These are phyloP conservation scores for Elachura formosa DNA, from an alignment of 2,113 vertebrate genomes.

Conservation along the genomic window DNA sequence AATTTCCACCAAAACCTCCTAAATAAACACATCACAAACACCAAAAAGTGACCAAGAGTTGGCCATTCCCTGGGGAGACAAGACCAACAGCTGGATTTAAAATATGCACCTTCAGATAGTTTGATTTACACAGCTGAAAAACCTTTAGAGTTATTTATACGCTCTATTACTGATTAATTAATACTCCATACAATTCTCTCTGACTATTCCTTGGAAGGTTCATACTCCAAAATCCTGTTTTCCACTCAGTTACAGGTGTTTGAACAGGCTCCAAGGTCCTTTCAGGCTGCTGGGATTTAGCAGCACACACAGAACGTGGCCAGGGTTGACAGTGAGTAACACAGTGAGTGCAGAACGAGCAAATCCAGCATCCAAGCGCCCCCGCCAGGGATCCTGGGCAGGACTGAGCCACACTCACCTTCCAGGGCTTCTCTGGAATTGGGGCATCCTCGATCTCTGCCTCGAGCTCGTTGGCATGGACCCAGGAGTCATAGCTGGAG, in stretches of 20 bases:
- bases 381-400: fast-evolving
- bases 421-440: slow-evolving; percentile 88
- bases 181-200: neutral
- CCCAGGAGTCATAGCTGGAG: slow-evolving; percentile 93
- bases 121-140: neutral
- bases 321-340: neutral
- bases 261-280: neutral
- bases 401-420: slow-evolving; percentile 68
- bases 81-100: neutral
- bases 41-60: neutral
- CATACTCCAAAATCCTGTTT: neutral
- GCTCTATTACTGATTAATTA: neutral
- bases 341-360: neutral
- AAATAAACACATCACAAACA: neutral
- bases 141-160: fast-evolving
- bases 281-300: neutral
- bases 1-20: neutral
- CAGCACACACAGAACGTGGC: neutral
- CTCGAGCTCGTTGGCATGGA: slow-evolving; percentile 86
- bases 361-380: fast-evolving
- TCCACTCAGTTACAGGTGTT: neutral
- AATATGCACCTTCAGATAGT: neutral
- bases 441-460: slow-evolving; percentile 91
- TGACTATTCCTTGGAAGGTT: neutral
- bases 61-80: neutral